Conservation (phyloP, 2,797 vertebrate genomes). For the Austrolebias charrua region DNA sequence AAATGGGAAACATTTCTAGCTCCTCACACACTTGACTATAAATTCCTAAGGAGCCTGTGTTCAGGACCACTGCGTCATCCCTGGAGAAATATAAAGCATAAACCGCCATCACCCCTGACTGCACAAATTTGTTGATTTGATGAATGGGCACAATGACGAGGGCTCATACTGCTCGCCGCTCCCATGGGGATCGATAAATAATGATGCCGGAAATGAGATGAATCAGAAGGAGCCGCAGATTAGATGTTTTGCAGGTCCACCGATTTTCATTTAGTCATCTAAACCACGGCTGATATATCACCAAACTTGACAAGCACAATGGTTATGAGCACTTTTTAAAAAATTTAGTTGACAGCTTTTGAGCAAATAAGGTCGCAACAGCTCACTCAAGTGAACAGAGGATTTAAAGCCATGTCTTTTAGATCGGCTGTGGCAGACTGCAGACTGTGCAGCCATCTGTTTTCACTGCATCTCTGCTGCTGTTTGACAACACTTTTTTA, state of each 20-base stretch:
- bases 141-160: slow-evolving; percentile 37
- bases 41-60: slow-evolving; percentile 48
- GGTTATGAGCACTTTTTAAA: background rate
- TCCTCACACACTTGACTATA: slow-evolving; percentile 42
- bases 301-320: background rate
- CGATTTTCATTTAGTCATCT: background rate
- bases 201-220: slow-evolving; percentile 6
- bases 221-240: slow-evolving; percentile 11
- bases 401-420: slow-evolving; percentile 19
- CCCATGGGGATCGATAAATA: slow-evolving; percentile 14
- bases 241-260: background rate
- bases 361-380: slow-evolving; percentile 1
- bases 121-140: slow-evolving; percentile 52
- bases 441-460: slow-evolving; percentile 68
- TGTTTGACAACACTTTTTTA: slow-evolving; percentile 42
- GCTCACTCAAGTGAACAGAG: background rate
- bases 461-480: slow-evolving; percentile 32
- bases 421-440: slow-evolving; percentile 28
- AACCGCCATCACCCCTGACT: slow-evolving; percentile 37
- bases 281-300: background rate
- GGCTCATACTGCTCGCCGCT: slow-evolving; percentile 28
- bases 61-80: slow-evolving; percentile 35
- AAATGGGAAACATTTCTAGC: slow-evolving; percentile 29
- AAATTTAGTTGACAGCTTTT: background rate
- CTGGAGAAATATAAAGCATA: slow-evolving; percentile 28